Evolutionary conservation across 2,797 vertebrate species (phyloP).

Genomic region (Austrolebias charrua): DNA sequence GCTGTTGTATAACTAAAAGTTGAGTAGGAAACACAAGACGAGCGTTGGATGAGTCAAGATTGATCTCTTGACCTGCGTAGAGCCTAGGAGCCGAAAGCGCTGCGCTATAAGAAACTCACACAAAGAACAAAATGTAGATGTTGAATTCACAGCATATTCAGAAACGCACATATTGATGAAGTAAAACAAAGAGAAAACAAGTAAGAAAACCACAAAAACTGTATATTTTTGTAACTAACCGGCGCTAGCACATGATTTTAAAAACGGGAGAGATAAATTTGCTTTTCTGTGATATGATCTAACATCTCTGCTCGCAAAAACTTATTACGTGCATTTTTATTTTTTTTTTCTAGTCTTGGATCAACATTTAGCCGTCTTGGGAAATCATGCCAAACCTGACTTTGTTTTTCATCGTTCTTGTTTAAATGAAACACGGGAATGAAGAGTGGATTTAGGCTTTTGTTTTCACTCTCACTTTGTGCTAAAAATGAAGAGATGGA

Average conservation of each 20-base stretch:
- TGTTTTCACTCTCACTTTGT: slow-evolving; percentile 40
- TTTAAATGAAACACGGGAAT: slow-evolving; percentile 60
- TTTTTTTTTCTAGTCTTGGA: slow-evolving; percentile 47
- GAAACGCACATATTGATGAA: not conserved
- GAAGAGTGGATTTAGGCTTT: slow-evolving; percentile 44
- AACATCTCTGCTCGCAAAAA: slow-evolving; percentile 36
- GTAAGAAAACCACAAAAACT: slow-evolving; percentile 11
- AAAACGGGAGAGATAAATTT: slow-evolving; percentile 28
- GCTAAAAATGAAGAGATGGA: slow-evolving; percentile 12
- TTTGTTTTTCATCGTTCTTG: slow-evolving; percentile 61
- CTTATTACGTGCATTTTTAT: slow-evolving; percentile 38
- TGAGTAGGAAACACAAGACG: slow-evolving; percentile 18
- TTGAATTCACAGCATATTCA: not conserved
- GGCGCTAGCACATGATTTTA: slow-evolving; percentile 6
- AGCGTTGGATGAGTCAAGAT: slow-evolving; percentile 19
- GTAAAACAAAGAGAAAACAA: slow-evolving; percentile 27
- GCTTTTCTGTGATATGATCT: slow-evolving; percentile 31
- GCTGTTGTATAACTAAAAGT: slow-evolving; percentile 14
- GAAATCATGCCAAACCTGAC: slow-evolving; percentile 64
- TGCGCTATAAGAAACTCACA: not conserved
- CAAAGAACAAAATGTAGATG: not conserved
- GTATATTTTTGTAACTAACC: slow-evolving; percentile 21
- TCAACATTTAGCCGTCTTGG: slow-evolving; percentile 49
- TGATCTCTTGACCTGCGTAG: slow-evolving; percentile 17
- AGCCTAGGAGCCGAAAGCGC: slow-evolving; percentile 11